phyloP scores from a whole-genome alignment of 2,113 vertebrate species.

The Leucoraja erinaceus region DNA sequence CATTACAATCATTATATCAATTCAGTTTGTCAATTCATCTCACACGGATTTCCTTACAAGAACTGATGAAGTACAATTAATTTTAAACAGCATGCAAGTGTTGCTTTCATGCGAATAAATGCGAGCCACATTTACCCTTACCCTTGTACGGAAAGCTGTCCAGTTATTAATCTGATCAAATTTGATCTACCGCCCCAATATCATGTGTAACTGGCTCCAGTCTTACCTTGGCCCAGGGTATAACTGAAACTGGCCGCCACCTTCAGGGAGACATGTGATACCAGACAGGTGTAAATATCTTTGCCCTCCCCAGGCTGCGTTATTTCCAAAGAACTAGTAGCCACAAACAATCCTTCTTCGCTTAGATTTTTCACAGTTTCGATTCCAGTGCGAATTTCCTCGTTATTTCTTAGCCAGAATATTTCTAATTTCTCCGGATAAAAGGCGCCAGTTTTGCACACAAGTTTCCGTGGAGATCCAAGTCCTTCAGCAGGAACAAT shows the following conservation, averaged over 20 bases:
- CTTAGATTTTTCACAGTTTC: background rate
- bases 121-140: no score
- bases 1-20: no score
- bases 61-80: no score
- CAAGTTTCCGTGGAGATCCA: background rate
- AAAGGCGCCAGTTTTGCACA: background rate
- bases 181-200: no score
- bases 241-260: background rate
- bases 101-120: no score
- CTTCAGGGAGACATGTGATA: background rate
- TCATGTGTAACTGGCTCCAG: no score
- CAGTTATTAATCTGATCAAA: no score
- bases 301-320: background rate
- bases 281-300: background rate
- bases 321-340: no score
- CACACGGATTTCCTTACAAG: no score
- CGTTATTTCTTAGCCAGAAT: background rate
- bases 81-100: no score
- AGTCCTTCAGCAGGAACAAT: background rate
- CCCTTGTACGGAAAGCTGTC: no score
- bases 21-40: no score
- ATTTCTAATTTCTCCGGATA: background rate
- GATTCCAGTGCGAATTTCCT: background rate
- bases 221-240: background rate
- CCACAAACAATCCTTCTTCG: background rate